A percentile compares a stretch with the other conserved stretches of the same genome.
phyloP scores from a whole-genome alignment of 2,113 vertebrate genomes.

The Tetrax tetrax region DNA sequence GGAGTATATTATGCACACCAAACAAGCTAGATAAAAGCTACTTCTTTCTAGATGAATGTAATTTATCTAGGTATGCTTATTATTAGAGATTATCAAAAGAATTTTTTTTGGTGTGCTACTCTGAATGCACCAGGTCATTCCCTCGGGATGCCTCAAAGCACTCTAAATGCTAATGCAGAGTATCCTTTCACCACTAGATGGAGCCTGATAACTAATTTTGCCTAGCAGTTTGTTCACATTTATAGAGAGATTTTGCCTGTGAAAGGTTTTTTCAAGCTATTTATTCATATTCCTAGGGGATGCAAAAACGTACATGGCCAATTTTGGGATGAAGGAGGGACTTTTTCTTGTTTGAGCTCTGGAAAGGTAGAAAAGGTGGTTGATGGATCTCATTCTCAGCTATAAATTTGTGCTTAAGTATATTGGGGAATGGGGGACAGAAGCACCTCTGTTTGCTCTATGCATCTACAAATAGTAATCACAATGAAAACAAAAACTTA shows the following conservation, averaged over 20 bases:
- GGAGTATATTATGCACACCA: background rate
- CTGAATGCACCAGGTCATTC: too few relatives aligned
- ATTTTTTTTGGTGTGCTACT: background rate
- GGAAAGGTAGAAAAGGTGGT: background rate
- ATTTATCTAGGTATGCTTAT: background rate
- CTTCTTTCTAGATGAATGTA: background rate
- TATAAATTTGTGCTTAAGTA: background rate
- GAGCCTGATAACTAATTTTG: too few relatives aligned
- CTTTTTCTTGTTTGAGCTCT: background rate
- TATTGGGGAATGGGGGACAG: rapidly evolving
- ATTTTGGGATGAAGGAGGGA: background rate
- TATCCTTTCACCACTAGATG: too few relatives aligned
- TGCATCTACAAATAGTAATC: background rate
- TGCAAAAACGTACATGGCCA: background rate
- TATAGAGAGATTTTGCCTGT: too few relatives aligned
- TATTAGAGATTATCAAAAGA: background rate
- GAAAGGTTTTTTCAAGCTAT: too few relatives aligned
- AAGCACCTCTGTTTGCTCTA: background rate
- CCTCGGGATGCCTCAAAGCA: too few relatives aligned
- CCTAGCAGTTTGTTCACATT: too few relatives aligned
- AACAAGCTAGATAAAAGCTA: background rate
- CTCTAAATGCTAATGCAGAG: too few relatives aligned
- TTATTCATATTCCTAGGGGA: too few relatives aligned
- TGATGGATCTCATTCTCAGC: background rate
- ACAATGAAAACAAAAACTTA: background rate